Percentiles rank a stretch among this genome's conserved stretches.
phyloP scores from a whole-genome alignment of 2,113 vertebrate species.

The Limanda limanda region DNA sequence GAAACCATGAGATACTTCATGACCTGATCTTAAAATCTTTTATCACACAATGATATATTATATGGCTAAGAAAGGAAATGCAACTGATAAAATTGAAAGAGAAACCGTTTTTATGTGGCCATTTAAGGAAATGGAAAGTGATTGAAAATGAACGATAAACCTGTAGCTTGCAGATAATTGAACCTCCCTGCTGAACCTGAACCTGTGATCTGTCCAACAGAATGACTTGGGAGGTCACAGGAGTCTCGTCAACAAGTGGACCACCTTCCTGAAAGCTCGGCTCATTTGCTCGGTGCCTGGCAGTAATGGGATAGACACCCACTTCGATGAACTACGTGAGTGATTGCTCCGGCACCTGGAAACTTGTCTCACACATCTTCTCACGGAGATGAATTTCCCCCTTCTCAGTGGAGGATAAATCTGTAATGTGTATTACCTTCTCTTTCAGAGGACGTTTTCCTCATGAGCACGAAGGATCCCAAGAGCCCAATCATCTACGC shows the following conservation, averaged over 20 bases:
- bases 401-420: background rate
- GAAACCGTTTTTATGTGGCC: background rate
- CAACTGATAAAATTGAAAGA: no score
- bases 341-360: conserved; percentile 30
- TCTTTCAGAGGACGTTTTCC: conserved; percentile 93
- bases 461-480: conserved; percentile 97
- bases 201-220: conserved; percentile 77
- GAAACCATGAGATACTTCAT: no score
- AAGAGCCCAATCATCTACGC: conserved; percentile 97
- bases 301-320: conserved; percentile 96
- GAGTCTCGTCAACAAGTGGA: conserved; percentile 99
- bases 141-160: background rate
- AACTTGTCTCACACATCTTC: background rate
- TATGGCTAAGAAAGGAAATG: no score
- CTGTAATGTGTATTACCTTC: background rate
- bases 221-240: conserved; percentile 98
- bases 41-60: no score
- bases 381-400: background rate
- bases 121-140: background rate
- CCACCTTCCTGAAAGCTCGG: conserved; percentile 96
- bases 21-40: no score
- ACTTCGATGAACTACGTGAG: conserved; percentile 98
- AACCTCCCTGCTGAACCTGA: background rate
- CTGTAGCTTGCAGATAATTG: background rate
- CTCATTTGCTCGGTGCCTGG: conserved; percentile 96